A percentile compares a stretch with the other conserved stretches of the same genome.
Evolutionary conservation across 2,888 invertebrate species (phyloP).

Genomic region (Dolichomitus sp.): DNA sequence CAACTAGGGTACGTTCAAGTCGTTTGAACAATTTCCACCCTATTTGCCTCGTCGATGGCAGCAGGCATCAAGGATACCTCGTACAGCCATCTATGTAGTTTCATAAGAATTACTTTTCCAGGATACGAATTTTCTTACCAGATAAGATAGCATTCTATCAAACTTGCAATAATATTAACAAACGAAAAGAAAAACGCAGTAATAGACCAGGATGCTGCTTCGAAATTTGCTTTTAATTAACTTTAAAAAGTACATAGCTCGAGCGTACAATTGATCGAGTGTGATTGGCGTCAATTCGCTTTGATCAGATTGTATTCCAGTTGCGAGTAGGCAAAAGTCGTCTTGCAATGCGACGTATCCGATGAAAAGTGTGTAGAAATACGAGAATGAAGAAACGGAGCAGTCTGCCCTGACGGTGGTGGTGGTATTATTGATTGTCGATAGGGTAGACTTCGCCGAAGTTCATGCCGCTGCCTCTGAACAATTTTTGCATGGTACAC

Average conservation of each 20-base stretch:
- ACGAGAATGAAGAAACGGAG: constrained; percentile 12
- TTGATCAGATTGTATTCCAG: constrained; percentile 37
- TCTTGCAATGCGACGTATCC: constrained; percentile 1
- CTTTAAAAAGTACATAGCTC: constrained; percentile 66
- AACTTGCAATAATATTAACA: background rate
- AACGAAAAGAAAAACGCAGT: background rate
- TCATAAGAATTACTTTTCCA: background rate
- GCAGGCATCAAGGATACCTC: background rate
- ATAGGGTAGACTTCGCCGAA: constrained; percentile 42
- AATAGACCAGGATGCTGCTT: constrained; percentile 36
- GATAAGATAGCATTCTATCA: background rate
- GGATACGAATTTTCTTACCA: background rate
- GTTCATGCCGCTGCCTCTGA: constrained; percentile 24
- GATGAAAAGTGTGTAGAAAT: background rate
- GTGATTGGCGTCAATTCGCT: constrained; percentile 23
- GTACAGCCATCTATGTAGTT: background rate
- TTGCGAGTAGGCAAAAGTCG: constrained; percentile 39
- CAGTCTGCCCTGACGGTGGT: constrained; percentile 53
- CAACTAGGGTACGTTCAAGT: background rate
- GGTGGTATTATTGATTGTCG: constrained; percentile 48
- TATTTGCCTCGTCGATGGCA: background rate
- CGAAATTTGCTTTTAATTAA: constrained; percentile 70
- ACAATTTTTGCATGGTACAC: constrained; percentile 20
- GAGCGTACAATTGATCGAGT: constrained; percentile 24
- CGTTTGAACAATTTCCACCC: background rate